Base-by-base conservation (phyloP, 2,888 invertebrate species). In the Beris morrisii region DNA sequence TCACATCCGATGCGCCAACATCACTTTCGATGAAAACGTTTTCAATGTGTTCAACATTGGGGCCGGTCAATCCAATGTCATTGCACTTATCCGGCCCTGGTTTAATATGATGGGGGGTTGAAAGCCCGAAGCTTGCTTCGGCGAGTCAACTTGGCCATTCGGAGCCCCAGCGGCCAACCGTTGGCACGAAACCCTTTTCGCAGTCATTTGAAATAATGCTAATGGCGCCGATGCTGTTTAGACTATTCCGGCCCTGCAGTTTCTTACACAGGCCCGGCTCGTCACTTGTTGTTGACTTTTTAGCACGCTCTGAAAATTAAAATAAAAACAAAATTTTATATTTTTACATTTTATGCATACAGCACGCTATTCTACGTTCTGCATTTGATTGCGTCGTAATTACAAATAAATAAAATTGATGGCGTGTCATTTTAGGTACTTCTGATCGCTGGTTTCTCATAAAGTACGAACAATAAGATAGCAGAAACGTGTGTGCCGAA, bases 71-170 rank as follows among this genome's bases (percentile, higher is more conserved):
- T 71, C 72, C 66, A 69, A 66, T 64, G 61, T 53, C 55, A 55
- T 64, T 43, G 58, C 54, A 64, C 56, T 69, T 57, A 52, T 65
- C 61, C 61, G 52, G 52, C 50, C 61, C 61, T 46, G 61, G 61
- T 22, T 30, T 38, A 15, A 50, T 38, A 50, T 7, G 46, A 31
- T 54, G 22, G 22, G 75, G 73, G 73, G 67, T 67, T 69, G 67
- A 69, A 74, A 79, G 73, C 83, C 83, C 82, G 81, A 80, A 76
- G 77, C 80, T 76, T 79, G 81, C 79, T 83, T 84, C 83, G 86
- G 87, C 90, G 94, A 95, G 94, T 95, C 95, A 95, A 93, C 94
- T 94, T 85, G 95, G 95, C 95, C 94, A 95, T 83, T 94, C 93
- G 84, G 90, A 88, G 82, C 93, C 93, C 93, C 93, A 94, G 75